Evolutionary conservation across 2,113 vertebrate species (phyloP).

Genomic region (Archilochus colubris): DNA sequence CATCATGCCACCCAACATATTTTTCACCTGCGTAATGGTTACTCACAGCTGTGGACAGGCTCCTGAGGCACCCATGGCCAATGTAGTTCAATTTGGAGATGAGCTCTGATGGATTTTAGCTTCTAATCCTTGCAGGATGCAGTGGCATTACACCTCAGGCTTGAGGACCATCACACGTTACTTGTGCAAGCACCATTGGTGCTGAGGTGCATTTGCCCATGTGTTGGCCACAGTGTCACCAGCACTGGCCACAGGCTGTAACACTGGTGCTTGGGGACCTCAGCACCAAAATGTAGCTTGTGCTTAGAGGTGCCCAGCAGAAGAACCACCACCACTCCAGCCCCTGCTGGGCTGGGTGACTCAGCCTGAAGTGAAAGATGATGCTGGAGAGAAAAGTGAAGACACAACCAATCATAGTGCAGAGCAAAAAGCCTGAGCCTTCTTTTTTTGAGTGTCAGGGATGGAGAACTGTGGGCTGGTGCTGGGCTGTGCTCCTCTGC

Average conservation of each 20-base stretch:
- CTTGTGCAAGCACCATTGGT: neutral
- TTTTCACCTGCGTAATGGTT: neutral
- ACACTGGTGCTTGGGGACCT: neutral
- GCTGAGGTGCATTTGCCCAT: neutral
- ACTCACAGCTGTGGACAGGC: neutral
- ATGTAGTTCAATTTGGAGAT: neutral
- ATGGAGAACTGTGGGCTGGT: neutral
- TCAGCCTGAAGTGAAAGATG: neutral
- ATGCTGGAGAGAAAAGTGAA: neutral
- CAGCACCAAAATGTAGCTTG: neutral
- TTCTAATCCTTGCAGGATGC: neutral
- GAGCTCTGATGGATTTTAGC: neutral
- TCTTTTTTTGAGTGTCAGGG: neutral
- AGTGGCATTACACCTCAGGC: no score
- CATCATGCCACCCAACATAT: neutral
- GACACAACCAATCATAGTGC: fast-evolving
- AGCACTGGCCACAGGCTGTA: fast-evolving
- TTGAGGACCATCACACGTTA: fast-evolving
- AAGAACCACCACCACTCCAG: neutral
- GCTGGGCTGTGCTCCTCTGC: neutral
- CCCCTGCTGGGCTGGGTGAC: neutral
- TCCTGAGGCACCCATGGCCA: neutral
- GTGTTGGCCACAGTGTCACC: fast-evolving
- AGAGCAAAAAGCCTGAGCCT: neutral
- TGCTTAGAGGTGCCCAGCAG: neutral